These are phyloP conservation scores for Apteryx owenii DNA, from an alignment of 2,113 vertebrate species.

Conservation along the genomic window DNA sequence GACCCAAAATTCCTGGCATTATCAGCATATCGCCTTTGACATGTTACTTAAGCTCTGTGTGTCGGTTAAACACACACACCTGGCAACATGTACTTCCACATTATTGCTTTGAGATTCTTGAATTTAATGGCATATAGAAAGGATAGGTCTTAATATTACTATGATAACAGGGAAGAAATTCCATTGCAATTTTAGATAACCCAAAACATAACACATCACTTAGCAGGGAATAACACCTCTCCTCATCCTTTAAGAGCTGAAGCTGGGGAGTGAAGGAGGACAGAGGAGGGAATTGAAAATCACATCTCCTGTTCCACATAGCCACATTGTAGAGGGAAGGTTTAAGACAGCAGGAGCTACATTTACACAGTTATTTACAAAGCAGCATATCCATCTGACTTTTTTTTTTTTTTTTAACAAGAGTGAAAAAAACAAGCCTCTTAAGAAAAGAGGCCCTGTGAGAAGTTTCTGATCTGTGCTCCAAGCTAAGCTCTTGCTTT, in stretches of 20 bases:
- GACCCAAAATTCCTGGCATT: neutral
- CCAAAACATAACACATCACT: neutral
- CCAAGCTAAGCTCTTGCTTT: neutral
- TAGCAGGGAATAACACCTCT: neutral
- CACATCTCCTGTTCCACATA: neutral
- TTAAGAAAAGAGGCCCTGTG: neutral
- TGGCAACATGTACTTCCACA: neutral
- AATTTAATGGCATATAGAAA: neutral
- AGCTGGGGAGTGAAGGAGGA: neutral
- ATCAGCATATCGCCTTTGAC: neutral
- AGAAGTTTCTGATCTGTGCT: neutral
- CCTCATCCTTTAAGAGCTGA: neutral
- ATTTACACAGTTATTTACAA: neutral
- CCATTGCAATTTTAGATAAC: neutral
- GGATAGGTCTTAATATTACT: neutral
- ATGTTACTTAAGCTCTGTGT: neutral
- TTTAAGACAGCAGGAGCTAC: neutral
- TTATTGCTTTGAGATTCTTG: neutral
- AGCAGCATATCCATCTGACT: neutral
- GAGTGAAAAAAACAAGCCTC: neutral
- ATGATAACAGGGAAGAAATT: neutral
- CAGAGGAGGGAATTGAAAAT: neutral
- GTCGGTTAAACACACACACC: neutral
- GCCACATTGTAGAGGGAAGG: neutral
- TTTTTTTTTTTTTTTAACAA: neutral